Conservation (phyloP, 2,113 vertebrate species). For the Sigmodon hispidus region DNA sequence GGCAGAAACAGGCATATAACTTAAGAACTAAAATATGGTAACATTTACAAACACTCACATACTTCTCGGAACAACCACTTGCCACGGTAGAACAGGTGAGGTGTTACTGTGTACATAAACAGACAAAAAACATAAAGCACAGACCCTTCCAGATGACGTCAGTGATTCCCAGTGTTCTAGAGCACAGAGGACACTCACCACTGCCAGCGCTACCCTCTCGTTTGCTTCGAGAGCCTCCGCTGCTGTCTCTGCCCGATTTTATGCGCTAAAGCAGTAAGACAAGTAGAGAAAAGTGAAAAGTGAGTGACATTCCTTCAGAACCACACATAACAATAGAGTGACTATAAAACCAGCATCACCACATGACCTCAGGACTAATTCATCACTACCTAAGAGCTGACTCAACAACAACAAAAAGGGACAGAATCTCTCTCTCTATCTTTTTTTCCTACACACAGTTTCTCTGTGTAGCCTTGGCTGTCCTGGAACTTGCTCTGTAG, state of each 20-base stretch:
- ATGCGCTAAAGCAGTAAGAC: conserved; percentile 87
- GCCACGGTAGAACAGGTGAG: neutral
- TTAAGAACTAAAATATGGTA: conserved; percentile 1
- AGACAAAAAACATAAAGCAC: neutral
- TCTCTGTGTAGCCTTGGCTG: neutral
- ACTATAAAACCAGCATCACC: conserved; percentile 1
- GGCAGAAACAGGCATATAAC: conserved; percentile 9
- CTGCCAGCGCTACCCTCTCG: conserved; percentile 90
- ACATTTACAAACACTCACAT: neutral
- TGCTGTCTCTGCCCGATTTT: conserved; percentile 93
- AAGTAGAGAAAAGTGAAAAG: conserved; percentile 61
- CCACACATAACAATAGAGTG: conserved; percentile 31
- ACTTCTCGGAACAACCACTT: neutral
- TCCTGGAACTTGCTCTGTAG: neutral
- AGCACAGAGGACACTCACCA: conserved; percentile 88
- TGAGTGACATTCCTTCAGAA: neutral
- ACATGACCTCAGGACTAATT: conserved; percentile 40
- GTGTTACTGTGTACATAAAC: conserved; percentile 37
- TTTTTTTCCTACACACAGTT: neutral
- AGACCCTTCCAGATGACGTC: neutral
- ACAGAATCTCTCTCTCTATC: neutral
- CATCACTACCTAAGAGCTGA: neutral
- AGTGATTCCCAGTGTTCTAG: neutral
- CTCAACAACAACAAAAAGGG: conserved; percentile 47
- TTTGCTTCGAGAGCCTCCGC: conserved; percentile 88